phyloP scores from a whole-genome alignment of 2,113 vertebrate genomes.

The Glaucomys volans region DNA sequence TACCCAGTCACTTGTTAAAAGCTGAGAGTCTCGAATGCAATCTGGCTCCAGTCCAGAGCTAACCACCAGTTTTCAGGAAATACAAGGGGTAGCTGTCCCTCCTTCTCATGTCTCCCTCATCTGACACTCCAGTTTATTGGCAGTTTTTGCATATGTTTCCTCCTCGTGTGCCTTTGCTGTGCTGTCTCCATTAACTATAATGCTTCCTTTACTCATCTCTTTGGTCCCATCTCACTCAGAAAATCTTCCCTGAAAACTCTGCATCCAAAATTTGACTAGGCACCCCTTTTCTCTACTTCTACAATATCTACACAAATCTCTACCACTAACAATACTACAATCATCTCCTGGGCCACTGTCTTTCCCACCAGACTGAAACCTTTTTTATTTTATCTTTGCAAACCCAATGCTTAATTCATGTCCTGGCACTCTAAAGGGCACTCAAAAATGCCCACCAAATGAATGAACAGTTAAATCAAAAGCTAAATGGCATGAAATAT shows the following conservation, averaged over 20 bases:
- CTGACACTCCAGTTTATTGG: background rate
- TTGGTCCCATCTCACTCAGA: background rate
- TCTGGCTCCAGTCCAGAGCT: background rate
- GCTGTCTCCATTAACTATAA: background rate
- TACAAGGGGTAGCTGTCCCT: rapidly evolving
- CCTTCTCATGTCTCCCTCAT: background rate
- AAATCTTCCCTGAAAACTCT: background rate
- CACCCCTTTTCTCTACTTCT: background rate
- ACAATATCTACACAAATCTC: background rate
- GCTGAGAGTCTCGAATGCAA: background rate
- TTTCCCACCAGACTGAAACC: background rate
- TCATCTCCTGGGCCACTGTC: background rate
- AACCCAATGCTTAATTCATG: background rate
- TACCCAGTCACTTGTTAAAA: background rate
- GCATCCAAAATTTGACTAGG: too few species aligned
- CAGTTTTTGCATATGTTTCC: background rate
- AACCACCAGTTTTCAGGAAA: background rate
- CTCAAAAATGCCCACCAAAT: background rate
- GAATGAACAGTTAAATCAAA: background rate
- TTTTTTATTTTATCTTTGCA: background rate
- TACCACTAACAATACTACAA: background rate
- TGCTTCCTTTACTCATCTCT: rapidly evolving
- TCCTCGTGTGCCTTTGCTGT: too few species aligned
- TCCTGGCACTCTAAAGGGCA: background rate
- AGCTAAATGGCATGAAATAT: background rate